These are phyloP conservation scores for Cirrhinus molitorella DNA, from an alignment of 2,797 vertebrate genomes.

Conservation along the genomic window DNA sequence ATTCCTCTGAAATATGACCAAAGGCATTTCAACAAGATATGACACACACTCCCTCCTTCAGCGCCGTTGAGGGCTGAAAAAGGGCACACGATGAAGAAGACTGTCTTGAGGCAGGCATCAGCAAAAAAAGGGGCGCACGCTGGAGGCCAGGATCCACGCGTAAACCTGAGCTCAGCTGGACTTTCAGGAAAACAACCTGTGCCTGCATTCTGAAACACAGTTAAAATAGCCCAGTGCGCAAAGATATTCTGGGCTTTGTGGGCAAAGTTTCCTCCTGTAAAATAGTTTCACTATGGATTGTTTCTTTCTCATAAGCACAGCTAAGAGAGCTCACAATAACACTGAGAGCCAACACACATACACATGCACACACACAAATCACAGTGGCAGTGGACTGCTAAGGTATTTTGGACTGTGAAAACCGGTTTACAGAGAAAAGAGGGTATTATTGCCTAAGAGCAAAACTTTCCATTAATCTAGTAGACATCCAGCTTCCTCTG, in stretches of 20 bases:
- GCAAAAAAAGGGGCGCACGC: slow-evolving; percentile 37
- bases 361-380: slow-evolving; percentile 47
- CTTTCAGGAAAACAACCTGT: slow-evolving; percentile 49
- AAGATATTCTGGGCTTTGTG: slow-evolving; percentile 55
- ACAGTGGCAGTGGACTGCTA: slow-evolving; percentile 30
- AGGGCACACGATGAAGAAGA: slow-evolving; percentile 40
- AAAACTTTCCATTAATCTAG: slow-evolving; percentile 46
- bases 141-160: slow-evolving; percentile 41
- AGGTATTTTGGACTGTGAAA: slow-evolving; percentile 48
- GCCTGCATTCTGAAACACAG: slow-evolving; percentile 37
- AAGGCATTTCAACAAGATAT: slow-evolving; percentile 55
- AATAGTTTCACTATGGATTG: slow-evolving; percentile 48
- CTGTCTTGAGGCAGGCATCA: slow-evolving; percentile 46
- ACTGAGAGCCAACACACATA: slow-evolving; percentile 45
- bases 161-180: slow-evolving; percentile 44
- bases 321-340: slow-evolving; percentile 48
- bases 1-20: slow-evolving; percentile 66
- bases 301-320: slow-evolving; percentile 51
- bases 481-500: slow-evolving; percentile 33
- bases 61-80: slow-evolving; percentile 43
- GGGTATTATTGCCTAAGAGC: slow-evolving; percentile 45
- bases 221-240: slow-evolving; percentile 61
- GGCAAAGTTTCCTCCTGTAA: slow-evolving; percentile 57
- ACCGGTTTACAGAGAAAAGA: slow-evolving; percentile 32
- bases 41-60: slow-evolving; percentile 46